A percentile compares a stretch with the other conserved stretches of the same genome.
These are phyloP conservation scores for Seriola dumerili DNA, from an alignment of 2,113 vertebrate species.

Conservation along the genomic window DNA sequence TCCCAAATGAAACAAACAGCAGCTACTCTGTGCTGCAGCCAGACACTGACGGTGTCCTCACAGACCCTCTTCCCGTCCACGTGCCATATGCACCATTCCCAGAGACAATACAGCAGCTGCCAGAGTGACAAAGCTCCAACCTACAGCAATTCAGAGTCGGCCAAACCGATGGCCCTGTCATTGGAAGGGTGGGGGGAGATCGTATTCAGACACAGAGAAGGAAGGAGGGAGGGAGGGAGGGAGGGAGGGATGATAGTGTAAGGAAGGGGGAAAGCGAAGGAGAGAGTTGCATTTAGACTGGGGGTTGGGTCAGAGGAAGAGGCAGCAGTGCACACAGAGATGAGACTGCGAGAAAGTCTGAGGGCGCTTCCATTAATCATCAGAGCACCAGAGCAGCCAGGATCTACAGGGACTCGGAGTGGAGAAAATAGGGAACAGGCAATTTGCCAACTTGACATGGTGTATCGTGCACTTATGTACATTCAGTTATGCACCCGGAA, in stretches of 20 bases:
- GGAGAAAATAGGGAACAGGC: constrained; percentile 51
- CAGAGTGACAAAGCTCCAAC: constrained; percentile 72
- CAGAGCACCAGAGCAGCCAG: constrained; percentile 45
- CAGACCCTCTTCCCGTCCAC: constrained; percentile 62
- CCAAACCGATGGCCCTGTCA: constrained; percentile 54
- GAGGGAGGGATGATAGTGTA: constrained; percentile 23
- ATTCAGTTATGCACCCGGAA: constrained; percentile 7
- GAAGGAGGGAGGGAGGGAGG: constrained; percentile 33
- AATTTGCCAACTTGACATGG: constrained; percentile 53
- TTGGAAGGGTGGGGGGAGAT: constrained; percentile 36
- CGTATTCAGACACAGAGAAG: constrained; percentile 49
- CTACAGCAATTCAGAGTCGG: constrained; percentile 62
- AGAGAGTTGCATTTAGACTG: constrained; percentile 41
- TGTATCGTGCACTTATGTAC: constrained; percentile 6
- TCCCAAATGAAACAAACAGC: constrained; percentile 29
- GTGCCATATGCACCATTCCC: constrained; percentile 77
- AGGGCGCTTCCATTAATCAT: constrained; percentile 74
- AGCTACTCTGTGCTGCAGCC: constrained; percentile 25
- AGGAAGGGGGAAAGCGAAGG: neutral
- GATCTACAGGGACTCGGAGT: constrained; percentile 58
- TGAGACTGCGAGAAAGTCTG: constrained; percentile 51
- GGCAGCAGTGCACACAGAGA: constrained; percentile 35
- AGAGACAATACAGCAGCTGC: constrained; percentile 83
- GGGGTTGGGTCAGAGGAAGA: constrained; percentile 55
- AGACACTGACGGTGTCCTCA: constrained; percentile 44